Evolutionary conservation across 2,888 invertebrate genomes (phyloP).

Genomic region (Aelia acuminata): DNA sequence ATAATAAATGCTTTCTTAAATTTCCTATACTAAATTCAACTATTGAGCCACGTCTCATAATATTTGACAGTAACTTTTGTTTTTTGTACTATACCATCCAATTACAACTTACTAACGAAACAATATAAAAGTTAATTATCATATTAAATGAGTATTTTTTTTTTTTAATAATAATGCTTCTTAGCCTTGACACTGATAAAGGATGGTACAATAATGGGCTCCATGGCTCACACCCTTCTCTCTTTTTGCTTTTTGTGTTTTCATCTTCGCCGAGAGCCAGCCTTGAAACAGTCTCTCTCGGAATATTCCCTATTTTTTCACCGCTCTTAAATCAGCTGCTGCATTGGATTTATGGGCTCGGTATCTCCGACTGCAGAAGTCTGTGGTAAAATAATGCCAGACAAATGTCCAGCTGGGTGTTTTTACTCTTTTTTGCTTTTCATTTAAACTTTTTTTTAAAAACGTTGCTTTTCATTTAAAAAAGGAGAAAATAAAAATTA

Average conservation of each 20-base stretch:
- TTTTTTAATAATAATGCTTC: not conserved
- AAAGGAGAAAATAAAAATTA: no score
- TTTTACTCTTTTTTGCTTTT: not conserved
- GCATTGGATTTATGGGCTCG: conserved; percentile 4
- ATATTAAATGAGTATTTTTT: not conserved
- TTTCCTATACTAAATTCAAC: no score
- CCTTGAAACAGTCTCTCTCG: conserved; percentile 14
- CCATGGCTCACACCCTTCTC: conserved; percentile 1
- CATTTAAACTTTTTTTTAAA: no score
- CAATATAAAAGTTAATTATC: no score
- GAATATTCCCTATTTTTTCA: conserved; percentile 18
- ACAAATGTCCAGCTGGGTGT: not conserved
- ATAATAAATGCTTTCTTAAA: no score
- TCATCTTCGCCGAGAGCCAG: conserved; percentile 13
- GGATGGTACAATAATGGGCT: not conserved
- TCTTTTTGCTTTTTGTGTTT: not conserved
- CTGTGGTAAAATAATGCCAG: conserved; percentile 16
- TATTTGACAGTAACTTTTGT: no score
- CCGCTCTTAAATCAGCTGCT: not conserved
- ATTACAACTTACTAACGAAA: no score
- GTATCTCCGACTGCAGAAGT: conserved; percentile 13
- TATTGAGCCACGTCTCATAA: no score
- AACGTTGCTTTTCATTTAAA: no score
- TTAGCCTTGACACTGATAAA: not conserved
- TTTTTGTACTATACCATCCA: no score